A percentile compares a stretch with the other conserved stretches of the same genome.
Conservation (phyloP, 2,113 vertebrate species). For the Platycercus adscitus region DNA sequence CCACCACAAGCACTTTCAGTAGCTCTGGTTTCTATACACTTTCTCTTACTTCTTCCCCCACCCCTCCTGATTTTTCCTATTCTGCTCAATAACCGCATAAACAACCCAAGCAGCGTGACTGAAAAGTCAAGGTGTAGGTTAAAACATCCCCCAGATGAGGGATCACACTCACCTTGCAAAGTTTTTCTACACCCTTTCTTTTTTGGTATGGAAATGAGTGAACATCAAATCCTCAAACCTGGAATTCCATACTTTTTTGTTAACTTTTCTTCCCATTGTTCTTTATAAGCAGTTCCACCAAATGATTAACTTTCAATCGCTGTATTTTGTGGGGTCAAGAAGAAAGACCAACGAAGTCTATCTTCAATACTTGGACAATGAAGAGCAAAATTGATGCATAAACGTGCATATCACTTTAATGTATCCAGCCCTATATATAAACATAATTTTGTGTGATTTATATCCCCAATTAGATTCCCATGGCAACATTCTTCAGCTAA, state of each 20-base stretch:
- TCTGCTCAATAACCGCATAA: neutral
- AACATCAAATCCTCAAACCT: neutral
- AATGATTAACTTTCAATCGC: neutral
- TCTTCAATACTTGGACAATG: slow-evolving; percentile 4
- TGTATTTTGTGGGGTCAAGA: neutral
- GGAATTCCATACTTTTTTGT: neutral
- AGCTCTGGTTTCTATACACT: neutral
- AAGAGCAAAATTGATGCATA: slow-evolving; percentile 22
- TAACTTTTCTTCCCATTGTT: neutral
- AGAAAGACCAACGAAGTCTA: neutral
- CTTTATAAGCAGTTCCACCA: neutral
- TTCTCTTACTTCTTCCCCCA: neutral
- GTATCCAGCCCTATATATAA: slow-evolving; percentile 66
- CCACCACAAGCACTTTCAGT: neutral
- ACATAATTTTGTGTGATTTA: slow-evolving; percentile 81
- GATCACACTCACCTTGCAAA: neutral
- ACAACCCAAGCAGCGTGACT: neutral
- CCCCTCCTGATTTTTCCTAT: neutral
- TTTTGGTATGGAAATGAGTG: neutral
- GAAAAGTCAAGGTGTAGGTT: neutral
- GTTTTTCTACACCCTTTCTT: neutral
- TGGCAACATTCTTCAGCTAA: slow-evolving; percentile 82
- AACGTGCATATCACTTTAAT: slow-evolving; percentile 54
- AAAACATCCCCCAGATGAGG: neutral
- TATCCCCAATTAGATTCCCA: slow-evolving; percentile 83